phyloP scores from a whole-genome alignment of 2,797 vertebrate genomes.

The Myotis planiceps region DNA sequence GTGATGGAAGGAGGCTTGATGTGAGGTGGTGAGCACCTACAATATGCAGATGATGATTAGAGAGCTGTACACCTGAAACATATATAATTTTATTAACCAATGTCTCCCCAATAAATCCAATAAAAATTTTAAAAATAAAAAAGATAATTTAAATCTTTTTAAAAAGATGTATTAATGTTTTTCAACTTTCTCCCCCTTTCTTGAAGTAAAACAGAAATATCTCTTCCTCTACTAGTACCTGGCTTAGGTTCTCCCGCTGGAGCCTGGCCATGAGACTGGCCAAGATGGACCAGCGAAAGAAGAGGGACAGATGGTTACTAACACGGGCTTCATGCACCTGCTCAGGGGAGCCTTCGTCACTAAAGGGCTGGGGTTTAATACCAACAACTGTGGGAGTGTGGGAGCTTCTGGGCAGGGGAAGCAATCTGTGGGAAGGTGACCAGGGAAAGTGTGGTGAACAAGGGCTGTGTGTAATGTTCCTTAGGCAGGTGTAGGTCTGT shows the following conservation, averaged over 20 bases:
- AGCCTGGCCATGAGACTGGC: too few relatives aligned
- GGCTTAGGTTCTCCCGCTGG: neutral
- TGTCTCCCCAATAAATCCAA: neutral
- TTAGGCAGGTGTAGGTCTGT: too few relatives aligned
- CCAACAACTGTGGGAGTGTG: neutral
- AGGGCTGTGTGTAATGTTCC: neutral
- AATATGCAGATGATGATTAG: neutral
- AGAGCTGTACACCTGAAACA: neutral
- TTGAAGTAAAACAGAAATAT: neutral
- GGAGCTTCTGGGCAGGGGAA: neutral
- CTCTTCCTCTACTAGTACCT: neutral
- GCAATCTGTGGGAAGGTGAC: neutral
- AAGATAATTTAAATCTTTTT: too few relatives aligned
- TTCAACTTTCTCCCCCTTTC: neutral
- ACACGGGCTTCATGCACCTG: accelerated
- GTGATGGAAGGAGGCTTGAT: neutral
- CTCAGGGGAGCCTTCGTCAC: accelerated
- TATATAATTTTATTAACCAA: neutral
- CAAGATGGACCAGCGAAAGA: neutral
- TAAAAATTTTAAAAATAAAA: neutral
- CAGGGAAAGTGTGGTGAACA: neutral
- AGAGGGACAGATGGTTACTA: neutral
- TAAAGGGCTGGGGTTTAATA: neutral
- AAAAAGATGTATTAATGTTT: neutral
- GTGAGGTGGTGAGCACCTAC: neutral